Evolutionary conservation across 2,888 invertebrate species (phyloP), one percentile per base, ranked within the genome.

Genomic region (Eurois occulta): DNA sequence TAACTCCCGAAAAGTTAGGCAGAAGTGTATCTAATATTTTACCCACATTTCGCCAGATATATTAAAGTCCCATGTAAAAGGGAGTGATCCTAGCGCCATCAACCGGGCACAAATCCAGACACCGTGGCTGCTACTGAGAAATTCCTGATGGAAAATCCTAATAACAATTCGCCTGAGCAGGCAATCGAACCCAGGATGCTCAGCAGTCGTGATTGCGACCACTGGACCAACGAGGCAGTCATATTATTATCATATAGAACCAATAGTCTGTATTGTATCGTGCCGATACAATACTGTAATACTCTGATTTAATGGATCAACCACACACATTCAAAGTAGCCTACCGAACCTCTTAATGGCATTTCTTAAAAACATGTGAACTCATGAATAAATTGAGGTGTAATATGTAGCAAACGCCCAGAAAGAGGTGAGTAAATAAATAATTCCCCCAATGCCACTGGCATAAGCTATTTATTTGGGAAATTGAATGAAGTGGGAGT

Each of bases 401-500:
- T 86, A 85, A 81, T 87, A 87, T 88, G 85, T 82, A 88, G 87
- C 86, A 89, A 89, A 89, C 88, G 81, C 84, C 86, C 87, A 86
- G 75, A 90, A 89, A 85, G 83, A 89, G 86, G 80, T 88, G 72
- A 84, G 86, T 87, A 87, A 86, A 89, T 90, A 89, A 89, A 92
- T 91, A 91, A 90, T 90, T 88, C 88, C 81, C 85, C 77, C 85
- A 89, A 90, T 90, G 90, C 87, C 87, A 77, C 82, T 90, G 90
- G 88, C 91, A 87, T 86, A 88, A 91, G 90, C 91, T 91, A 92
- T 92, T 92, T 93, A 93, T 91, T 91, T 88, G 87, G 84, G 86
- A 90, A 91, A 92, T 92, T 91, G 93, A 93, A 92, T 88, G 90
- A 91, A 89, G 89, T 89, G 90, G 90, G 90, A 87, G 91, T 90